Evolutionary conservation across 2,888 invertebrate species (phyloP).

Genomic region (Sialis lutaria): DNA sequence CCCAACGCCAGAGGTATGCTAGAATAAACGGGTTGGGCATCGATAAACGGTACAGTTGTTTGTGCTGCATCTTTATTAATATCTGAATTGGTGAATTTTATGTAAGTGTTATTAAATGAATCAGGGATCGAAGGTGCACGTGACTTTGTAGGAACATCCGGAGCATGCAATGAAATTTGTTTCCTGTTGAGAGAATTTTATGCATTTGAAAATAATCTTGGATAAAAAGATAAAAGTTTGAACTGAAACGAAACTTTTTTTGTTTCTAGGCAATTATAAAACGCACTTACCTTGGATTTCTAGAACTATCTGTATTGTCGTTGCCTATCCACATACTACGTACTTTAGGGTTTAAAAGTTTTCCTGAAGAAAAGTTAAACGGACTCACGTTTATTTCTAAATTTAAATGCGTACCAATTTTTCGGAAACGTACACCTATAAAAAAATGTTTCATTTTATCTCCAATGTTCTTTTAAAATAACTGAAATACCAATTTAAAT

Average conservation of each 20-base stretch:
- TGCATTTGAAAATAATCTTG: too few species aligned
- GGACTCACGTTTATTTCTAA: slow-evolving; percentile 64
- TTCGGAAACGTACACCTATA: slow-evolving; percentile 49
- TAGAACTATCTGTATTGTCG: slow-evolving; percentile 55
- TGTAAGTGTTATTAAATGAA: slow-evolving; percentile 46
- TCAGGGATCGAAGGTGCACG: slow-evolving; percentile 27
- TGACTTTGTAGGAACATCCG: slow-evolving; percentile 48
- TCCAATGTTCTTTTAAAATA: too few species aligned
- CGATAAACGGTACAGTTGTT: slow-evolving; percentile 67
- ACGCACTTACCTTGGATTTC: slow-evolving; percentile 35
- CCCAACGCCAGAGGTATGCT: slow-evolving; percentile 46
- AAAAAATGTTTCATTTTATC: too few species aligned
- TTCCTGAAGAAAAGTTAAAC: slow-evolving; percentile 61
- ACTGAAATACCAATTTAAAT: too few species aligned
- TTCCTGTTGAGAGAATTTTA: slow-evolving; percentile 24
- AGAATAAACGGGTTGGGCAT: slow-evolving; percentile 54
- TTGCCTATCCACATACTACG: slow-evolving; percentile 69
- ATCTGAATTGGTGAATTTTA: slow-evolving; percentile 52
- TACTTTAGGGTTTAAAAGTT: slow-evolving; percentile 36
- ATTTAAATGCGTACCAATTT: slow-evolving; percentile 67
- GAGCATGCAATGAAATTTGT: slow-evolving; percentile 34
- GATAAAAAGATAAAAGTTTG: too few species aligned
- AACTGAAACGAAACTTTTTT: too few species aligned
- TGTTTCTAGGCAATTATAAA: neutral
- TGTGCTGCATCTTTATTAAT: slow-evolving; percentile 61